phyloP scores from a whole-genome alignment of 2,113 vertebrate genomes.

The Chloropsis hardwickii region DNA sequence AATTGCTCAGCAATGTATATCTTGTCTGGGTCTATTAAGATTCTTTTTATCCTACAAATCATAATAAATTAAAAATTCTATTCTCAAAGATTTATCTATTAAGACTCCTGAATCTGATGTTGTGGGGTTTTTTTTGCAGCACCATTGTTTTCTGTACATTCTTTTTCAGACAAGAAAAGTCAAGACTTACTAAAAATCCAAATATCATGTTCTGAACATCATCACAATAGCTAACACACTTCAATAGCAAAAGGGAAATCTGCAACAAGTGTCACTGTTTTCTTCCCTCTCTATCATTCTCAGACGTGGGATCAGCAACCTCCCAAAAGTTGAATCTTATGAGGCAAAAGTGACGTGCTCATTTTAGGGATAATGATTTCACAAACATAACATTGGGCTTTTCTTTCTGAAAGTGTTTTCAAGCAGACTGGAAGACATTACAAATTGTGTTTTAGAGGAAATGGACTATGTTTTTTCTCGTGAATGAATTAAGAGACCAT shows the following conservation, averaged over 20 bases:
- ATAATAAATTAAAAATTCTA: not conserved
- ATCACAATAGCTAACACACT: not conserved
- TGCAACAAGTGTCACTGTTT: not conserved
- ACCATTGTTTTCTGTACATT: not conserved
- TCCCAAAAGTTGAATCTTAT: not conserved
- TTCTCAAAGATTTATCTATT: not conserved
- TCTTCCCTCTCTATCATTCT: not conserved
- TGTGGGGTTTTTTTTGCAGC: fast-evolving
- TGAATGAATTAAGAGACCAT: not conserved
- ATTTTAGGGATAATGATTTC: not conserved
- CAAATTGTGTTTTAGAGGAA: not conserved
- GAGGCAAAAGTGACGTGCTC: not conserved
- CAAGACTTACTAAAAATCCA: not conserved
- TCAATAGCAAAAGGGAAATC: not conserved
- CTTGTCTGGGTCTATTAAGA: not conserved
- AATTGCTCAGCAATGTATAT: not conserved
- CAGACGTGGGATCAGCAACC: not conserved
- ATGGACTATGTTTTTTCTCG: not conserved
- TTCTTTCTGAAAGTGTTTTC: not conserved
- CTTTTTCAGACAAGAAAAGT: not conserved
- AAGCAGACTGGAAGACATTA: not conserved
- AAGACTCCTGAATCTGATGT: not conserved
- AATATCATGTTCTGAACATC: not conserved
- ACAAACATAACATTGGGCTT: not conserved
- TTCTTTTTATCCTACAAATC: not conserved